Evolutionary conservation across 2,888 invertebrate genomes (phyloP), one percentile per base, ranked within the genome.

Genomic region (Spilarctia lutea): DNA sequence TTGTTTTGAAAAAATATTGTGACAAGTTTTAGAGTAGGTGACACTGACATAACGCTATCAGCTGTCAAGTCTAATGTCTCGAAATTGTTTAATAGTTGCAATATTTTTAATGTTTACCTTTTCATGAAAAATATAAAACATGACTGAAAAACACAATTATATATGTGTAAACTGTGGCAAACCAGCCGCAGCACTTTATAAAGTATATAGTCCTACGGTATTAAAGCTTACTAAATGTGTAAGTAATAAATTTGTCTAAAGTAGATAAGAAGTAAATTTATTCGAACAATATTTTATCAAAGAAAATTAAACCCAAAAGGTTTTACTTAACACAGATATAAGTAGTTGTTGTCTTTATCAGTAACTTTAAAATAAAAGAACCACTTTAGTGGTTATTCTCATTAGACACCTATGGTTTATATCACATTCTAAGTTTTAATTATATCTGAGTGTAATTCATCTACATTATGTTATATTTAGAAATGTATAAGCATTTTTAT

Each of bases 141-240:
- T 90, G 89, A 75, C 65, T 67, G 84, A 89, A 75, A 83, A 76
- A 56, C 87, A 87, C 30, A 79, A 83, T 45, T 94, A 89, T 71
- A 93, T 88, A 85, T 98, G 98, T 87, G 97, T 97, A 18, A 97
- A 97, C 86, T 98, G 98, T 89, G 97, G 97, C 0, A 91, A 95
- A 80, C 89, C 94, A 68, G 96, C 97, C 0, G 93, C 95, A 30
- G 97, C 97, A 79, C 93, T 98, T 1, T 97, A 96, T 85, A 97
- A 97, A 83, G 96, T 97, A 78, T 98, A 97, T 81, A 97, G 97
- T 80, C 96, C 97, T 13, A 96, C 97, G 11, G 97, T 97, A 65
- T 91, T 98, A 33, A 98, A 98, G 93, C 94, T 98, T 68, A 96
- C 97, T 3, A 97, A 97, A 93, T 98, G 98, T 93, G 98, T 98